Evolutionary conservation across 2,113 vertebrate species (phyloP).

Genomic region (Erinaceus europaeus): DNA sequence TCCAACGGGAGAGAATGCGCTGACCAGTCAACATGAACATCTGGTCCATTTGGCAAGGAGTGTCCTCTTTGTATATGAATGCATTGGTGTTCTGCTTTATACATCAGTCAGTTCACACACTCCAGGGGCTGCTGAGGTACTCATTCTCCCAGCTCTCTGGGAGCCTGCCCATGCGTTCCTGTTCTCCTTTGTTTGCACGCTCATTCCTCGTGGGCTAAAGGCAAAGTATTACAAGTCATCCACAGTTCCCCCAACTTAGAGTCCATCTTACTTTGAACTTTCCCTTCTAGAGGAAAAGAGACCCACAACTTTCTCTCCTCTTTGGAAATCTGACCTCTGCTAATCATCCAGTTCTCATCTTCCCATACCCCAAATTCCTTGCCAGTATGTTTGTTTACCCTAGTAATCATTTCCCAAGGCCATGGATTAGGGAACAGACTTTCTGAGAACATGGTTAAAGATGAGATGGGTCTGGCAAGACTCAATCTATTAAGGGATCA

Average conservation of each 20-base stretch:
- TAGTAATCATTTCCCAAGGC: not conserved
- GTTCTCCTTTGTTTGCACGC: not conserved
- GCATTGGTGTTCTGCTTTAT: conserved; percentile 67
- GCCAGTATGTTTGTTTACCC: not conserved
- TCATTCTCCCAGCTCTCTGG: conserved; percentile 33
- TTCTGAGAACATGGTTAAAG: not conserved
- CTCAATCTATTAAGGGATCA: not conserved
- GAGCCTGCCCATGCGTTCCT: not conserved
- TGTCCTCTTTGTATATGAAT: conserved; percentile 63
- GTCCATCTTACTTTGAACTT: not conserved
- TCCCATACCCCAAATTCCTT: not conserved
- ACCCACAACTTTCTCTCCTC: not conserved
- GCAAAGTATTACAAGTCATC: not conserved
- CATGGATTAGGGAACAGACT: not conserved
- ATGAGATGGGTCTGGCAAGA: not conserved
- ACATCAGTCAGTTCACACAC: conserved; percentile 53
- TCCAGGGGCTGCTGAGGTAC: conserved; percentile 32
- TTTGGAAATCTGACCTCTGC: not conserved
- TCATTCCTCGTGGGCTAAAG: conserved; percentile 14
- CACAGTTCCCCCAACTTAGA: not conserved
- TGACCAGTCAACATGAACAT: conserved; percentile 74
- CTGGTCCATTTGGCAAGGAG: conserved; percentile 71
- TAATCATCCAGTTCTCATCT: not conserved
- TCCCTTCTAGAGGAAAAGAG: not conserved
- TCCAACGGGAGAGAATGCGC: conserved; percentile 69